A percentile compares a stretch with the other conserved stretches of the same genome.
phyloP scores from a whole-genome alignment of 1,140 invertebrate species.

The Tribolium castaneum region DNA sequence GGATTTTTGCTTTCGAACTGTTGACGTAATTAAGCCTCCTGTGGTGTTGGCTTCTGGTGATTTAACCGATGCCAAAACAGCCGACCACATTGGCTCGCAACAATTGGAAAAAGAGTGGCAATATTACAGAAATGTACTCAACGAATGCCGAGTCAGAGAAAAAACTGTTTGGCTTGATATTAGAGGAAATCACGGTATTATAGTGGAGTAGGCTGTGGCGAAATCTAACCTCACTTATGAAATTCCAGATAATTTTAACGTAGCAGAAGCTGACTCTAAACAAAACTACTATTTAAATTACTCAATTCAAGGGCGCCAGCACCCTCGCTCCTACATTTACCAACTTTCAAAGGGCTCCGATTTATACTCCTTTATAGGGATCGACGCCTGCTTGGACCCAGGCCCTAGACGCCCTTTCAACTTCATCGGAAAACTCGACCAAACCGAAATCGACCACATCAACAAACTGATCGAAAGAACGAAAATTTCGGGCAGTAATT shows the following conservation, averaged over 20 bases:
- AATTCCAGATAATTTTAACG: constrained; percentile 91
- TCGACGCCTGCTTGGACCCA: constrained; percentile 90
- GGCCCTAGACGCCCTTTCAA: constrained; percentile 91
- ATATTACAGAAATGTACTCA: constrained; percentile 79
- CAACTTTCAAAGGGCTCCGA: constrained; percentile 69
- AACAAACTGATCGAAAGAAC: constrained; percentile 67
- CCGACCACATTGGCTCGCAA: constrained; percentile 81
- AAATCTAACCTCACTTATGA: background rate
- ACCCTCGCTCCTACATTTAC: constrained; percentile 83
- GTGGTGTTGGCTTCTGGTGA: constrained; percentile 89
- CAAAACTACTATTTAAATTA: constrained; percentile 85
- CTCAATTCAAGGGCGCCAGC: constrained; percentile 79
- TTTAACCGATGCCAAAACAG: constrained; percentile 88
- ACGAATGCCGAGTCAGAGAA: constrained; percentile 74
- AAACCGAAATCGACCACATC: constrained; percentile 70
- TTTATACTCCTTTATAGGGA: constrained; percentile 82
- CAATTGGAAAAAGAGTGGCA: constrained; percentile 90
- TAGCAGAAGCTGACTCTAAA: constrained; percentile 73
- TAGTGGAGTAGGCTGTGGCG: constrained; percentile 47
- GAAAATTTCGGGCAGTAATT: constrained; percentile 65
- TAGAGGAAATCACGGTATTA: constrained; percentile 97
- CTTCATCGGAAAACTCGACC: constrained; percentile 84
- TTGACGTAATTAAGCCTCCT: constrained; percentile 80
- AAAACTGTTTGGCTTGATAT: constrained; percentile 90
- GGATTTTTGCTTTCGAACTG: constrained; percentile 82